These are phyloP conservation scores for Cardiocondyla obscurior DNA, from an alignment of 1,140 invertebrate genomes.

Conservation along the genomic window DNA sequence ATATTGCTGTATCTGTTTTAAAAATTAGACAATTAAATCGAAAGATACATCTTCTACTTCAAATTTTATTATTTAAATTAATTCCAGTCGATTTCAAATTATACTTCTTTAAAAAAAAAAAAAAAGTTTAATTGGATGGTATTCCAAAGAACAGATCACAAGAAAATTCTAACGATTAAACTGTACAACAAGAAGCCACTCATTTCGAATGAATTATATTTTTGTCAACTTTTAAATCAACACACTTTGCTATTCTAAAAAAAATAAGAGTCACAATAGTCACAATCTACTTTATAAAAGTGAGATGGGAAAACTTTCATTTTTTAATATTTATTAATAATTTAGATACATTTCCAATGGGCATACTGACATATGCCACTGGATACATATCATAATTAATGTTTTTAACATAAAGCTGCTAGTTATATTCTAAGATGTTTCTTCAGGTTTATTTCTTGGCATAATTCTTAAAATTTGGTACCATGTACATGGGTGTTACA, in stretches of 20 bases:
- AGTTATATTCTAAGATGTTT: background rate
- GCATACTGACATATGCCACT: background rate
- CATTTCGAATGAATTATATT: background rate
- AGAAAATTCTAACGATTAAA: background rate
- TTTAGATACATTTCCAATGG: background rate
- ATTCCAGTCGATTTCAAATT: background rate
- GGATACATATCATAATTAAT: conserved; percentile 7
- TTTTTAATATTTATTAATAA: conserved; percentile 23
- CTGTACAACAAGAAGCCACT: background rate
- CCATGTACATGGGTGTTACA: background rate
- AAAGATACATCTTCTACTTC: no score
- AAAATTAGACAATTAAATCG: background rate
- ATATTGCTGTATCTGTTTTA: no score
- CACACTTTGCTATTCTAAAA: background rate
- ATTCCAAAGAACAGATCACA: background rate
- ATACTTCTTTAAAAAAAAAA: background rate
- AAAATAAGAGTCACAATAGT: background rate
- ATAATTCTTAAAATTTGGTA: conserved; percentile 19
- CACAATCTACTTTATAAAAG: background rate
- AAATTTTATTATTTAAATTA: background rate
- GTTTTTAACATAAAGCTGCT: background rate
- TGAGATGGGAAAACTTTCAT: background rate
- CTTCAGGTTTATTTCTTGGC: background rate
- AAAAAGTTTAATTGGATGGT: background rate
- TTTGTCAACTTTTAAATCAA: background rate